Evolutionary conservation across 2,888 invertebrate species (phyloP).

Genomic region (Heterodera filipjevi): DNA sequence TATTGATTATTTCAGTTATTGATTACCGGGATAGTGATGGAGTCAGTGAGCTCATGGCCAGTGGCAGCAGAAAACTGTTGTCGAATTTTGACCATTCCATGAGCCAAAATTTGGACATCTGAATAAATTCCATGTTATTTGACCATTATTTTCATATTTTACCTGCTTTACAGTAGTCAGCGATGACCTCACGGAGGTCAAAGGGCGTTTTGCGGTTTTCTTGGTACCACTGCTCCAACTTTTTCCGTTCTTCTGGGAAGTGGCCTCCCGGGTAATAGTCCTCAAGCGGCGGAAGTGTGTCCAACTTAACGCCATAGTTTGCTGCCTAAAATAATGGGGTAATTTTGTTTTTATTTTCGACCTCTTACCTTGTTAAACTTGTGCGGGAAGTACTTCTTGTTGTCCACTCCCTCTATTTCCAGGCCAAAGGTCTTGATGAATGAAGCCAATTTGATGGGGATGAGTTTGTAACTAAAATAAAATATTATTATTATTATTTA

Average conservation of each 20-base stretch:
- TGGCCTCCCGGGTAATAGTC: background rate
- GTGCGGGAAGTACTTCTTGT: conserved; percentile 22
- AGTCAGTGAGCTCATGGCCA: background rate
- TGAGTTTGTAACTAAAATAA: background rate
- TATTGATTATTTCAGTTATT: too few species aligned
- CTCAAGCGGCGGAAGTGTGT: conserved; percentile 1
- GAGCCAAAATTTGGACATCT: background rate
- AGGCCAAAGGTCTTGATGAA: background rate
- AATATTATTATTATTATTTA: background rate
- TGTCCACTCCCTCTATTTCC: background rate
- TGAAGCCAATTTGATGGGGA: background rate
- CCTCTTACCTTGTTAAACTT: background rate
- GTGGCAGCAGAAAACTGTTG: background rate
- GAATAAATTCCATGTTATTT: background rate
- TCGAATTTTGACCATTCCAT: background rate
- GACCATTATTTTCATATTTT: background rate
- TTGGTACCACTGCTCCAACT: background rate
- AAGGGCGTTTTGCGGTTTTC: background rate
- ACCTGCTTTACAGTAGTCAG: conserved; percentile 7
- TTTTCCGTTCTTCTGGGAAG: background rate
- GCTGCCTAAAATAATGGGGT: background rate
- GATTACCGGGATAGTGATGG: background rate
- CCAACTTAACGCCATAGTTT: background rate
- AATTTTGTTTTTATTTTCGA: background rate
- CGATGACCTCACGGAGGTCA: background rate